A percentile compares a stretch with the other conserved stretches of the same genome.
phyloP scores from a whole-genome alignment of 2,113 vertebrate genomes.

The Nesogale talazaci region DNA sequence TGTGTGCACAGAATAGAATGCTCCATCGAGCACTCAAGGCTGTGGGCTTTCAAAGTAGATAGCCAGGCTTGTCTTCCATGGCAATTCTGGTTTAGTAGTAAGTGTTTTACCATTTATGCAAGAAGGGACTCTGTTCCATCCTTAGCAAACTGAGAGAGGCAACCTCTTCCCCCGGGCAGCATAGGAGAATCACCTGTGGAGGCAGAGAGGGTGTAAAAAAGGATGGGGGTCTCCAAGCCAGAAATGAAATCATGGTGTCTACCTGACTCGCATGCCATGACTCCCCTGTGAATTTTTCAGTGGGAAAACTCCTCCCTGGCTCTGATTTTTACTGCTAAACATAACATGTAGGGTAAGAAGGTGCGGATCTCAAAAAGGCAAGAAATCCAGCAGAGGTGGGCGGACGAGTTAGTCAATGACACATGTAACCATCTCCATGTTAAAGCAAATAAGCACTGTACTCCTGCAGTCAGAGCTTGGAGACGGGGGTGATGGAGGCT shows the following conservation, averaged over 20 bases:
- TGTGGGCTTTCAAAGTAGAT: neutral
- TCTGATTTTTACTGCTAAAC: neutral
- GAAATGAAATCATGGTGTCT: neutral
- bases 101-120: neutral
- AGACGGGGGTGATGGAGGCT: rapidly evolving
- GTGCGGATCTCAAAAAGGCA: neutral
- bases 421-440: rapidly evolving
- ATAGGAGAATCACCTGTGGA: neutral
- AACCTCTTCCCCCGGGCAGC: neutral
- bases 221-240: neutral
- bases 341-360: neutral
- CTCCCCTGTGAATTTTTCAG: neutral
- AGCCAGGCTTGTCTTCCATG: neutral
- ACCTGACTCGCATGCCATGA: neutral
- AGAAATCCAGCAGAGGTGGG: neutral
- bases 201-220: neutral
- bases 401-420: neutral
- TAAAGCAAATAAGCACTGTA: neutral
- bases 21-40: neutral
- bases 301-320: neutral
- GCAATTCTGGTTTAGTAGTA: neutral
- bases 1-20: neutral
- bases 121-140: neutral
- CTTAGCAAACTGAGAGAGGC: neutral
- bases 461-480: neutral